These are phyloP conservation scores for Willisornis vidua DNA, from an alignment of 2,113 vertebrate genomes.

Conservation along the genomic window DNA sequence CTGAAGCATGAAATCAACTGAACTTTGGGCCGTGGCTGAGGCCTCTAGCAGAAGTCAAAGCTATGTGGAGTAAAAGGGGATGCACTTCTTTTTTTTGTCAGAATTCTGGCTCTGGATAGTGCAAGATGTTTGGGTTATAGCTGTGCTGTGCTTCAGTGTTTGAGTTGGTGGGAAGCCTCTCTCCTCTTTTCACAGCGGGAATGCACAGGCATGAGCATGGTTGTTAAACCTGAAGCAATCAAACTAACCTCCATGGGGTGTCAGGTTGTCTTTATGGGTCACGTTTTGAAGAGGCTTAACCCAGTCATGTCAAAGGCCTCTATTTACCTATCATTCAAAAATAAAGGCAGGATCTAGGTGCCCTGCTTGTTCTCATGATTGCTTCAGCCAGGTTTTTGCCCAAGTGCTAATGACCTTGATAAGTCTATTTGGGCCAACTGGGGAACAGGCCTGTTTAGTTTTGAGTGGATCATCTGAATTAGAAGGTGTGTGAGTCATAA, in stretches of 20 bases:
- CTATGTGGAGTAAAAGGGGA: neutral
- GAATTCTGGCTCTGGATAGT: neutral
- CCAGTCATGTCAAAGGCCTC: neutral
- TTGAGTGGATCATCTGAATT: neutral
- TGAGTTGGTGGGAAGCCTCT: neutral
- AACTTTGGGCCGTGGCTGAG: neutral
- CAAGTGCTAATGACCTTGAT: neutral
- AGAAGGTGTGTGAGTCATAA: neutral
- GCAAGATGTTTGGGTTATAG: neutral
- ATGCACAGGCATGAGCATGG: neutral
- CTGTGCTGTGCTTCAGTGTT: neutral
- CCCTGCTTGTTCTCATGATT: neutral
- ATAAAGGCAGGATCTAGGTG: neutral
- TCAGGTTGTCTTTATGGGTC: neutral
- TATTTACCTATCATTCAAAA: neutral
- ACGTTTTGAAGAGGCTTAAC: neutral
- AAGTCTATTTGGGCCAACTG: neutral
- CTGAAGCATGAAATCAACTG: neutral
- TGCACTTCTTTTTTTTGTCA: neutral
- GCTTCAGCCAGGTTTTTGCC: neutral
- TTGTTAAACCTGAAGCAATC: neutral
- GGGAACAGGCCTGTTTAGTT: neutral
- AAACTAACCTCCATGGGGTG: neutral
- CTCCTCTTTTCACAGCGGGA: neutral
- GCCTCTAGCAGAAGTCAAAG: neutral